Percentiles rank a stretch among this genome's conserved stretches.
phyloP scores from a whole-genome alignment of 2,113 vertebrate genomes.

The Balaeniceps rex region DNA sequence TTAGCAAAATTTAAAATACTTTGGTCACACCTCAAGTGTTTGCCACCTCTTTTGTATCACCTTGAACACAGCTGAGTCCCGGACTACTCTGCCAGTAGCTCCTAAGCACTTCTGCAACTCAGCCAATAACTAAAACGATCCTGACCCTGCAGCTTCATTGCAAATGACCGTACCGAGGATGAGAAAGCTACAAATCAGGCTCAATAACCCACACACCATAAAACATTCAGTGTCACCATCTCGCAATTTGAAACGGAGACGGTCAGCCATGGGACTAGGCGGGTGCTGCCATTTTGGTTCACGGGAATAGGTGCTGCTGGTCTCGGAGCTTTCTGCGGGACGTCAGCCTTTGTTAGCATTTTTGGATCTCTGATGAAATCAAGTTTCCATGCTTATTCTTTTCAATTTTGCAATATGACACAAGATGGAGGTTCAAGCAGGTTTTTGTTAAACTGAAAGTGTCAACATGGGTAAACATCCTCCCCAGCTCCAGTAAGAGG shows the following conservation, averaged over 20 bases:
- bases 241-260: fast-evolving
- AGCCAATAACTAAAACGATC: fast-evolving
- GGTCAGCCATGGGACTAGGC: neutral
- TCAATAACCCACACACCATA: neutral
- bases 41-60: neutral
- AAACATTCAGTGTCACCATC: neutral
- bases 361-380: neutral
- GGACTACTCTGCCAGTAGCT: neutral
- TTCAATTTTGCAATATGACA: neutral
- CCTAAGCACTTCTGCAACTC: neutral
- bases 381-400: neutral
- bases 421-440: neutral
- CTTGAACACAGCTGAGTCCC: neutral
- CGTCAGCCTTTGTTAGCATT: neutral
- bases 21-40: neutral
- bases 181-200: neutral
- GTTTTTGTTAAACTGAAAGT: neutral
- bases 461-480: neutral
- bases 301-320: neutral
- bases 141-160: too few species aligned
- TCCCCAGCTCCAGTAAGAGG: neutral
- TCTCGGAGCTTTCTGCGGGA: neutral
- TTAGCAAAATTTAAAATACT: neutral
- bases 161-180: fast-evolving
- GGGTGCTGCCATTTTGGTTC: neutral